phyloP scores from a whole-genome alignment of 2,888 invertebrate genomes.

The Malthinus flaveolus region DNA sequence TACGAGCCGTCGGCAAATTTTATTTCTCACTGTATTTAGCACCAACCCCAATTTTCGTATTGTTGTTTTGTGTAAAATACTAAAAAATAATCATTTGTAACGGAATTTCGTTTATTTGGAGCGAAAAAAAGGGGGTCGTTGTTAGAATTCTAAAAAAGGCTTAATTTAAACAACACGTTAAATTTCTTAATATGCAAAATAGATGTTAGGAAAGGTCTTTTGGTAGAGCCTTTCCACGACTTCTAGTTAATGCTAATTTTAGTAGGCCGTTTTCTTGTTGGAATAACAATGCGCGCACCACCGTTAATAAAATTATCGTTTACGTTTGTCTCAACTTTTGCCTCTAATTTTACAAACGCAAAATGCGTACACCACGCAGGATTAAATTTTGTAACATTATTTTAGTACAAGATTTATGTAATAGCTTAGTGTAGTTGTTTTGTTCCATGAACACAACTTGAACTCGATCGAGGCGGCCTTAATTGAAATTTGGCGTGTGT shows the following conservation, averaged over 20 bases:
- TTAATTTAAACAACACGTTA: background rate
- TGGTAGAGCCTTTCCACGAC: constrained; percentile 3
- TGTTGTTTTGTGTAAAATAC: no score
- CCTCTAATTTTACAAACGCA: constrained; percentile 38
- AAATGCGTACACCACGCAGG: constrained; percentile 31
- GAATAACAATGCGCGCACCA: constrained; percentile 37
- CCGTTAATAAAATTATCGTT: constrained; percentile 44
- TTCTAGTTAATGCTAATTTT: constrained; percentile 35
- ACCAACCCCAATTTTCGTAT: no score
- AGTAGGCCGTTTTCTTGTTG: constrained; percentile 35
- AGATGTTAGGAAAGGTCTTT: constrained; percentile 6
- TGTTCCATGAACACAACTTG: constrained; percentile 40
- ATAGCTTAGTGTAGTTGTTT: constrained; percentile 41
- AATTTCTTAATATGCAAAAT: constrained; percentile 7
- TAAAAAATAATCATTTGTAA: no score
- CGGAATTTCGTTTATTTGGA: no score
- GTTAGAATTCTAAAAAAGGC: no score
- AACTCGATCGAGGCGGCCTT: constrained; percentile 44
- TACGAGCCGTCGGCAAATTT: no score
- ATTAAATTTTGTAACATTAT: constrained; percentile 39
- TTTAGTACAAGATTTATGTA: constrained; percentile 43
- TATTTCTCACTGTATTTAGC: no score
- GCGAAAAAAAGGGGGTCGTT: no score
- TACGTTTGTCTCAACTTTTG: constrained; percentile 35
- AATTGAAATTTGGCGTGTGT: constrained; percentile 48